Percentiles rank a stretch among this genome's conserved stretches.
Evolutionary conservation across 2,888 invertebrate species (phyloP).

Genomic region (Gymnoscelis rufifasciata): DNA sequence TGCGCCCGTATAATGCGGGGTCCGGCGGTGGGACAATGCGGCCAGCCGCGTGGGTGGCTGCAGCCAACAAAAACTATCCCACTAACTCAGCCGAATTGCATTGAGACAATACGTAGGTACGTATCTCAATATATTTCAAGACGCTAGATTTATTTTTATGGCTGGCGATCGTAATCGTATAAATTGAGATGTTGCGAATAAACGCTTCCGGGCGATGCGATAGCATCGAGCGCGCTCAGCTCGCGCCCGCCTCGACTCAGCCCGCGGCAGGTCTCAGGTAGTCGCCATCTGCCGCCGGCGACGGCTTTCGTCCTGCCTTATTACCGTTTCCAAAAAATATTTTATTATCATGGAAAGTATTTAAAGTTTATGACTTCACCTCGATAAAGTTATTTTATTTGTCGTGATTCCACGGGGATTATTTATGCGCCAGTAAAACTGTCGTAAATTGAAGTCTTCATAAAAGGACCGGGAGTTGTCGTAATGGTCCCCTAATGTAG

Average conservation of each 20-base stretch:
- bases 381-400: constrained; percentile 71
- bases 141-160: constrained; percentile 22
- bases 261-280: constrained; percentile 52
- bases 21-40: constrained; percentile 62
- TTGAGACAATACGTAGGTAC: constrained; percentile 20
- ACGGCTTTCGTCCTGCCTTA: constrained; percentile 72
- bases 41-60: constrained; percentile 70
- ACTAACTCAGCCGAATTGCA: constrained; percentile 30
- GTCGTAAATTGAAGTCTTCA: constrained; percentile 71
- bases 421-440: constrained; percentile 71
- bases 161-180: constrained; percentile 32
- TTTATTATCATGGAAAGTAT: constrained; percentile 72
- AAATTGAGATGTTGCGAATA: constrained; percentile 43
- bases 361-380: constrained; percentile 62
- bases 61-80: constrained; percentile 58
- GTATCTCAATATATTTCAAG: constrained; percentile 23
- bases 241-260: constrained; percentile 51
- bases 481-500: constrained; percentile 57
- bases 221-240: constrained; percentile 45
- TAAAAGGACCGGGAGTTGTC: constrained; percentile 59
- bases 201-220: constrained; percentile 46
- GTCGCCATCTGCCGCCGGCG: constrained; percentile 68
- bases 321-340: constrained; percentile 72
- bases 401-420: constrained; percentile 59
- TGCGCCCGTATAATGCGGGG: constrained; percentile 72